Evolutionary conservation across 2,113 vertebrate species (phyloP).

Genomic region (Corythornis vintsioides): DNA sequence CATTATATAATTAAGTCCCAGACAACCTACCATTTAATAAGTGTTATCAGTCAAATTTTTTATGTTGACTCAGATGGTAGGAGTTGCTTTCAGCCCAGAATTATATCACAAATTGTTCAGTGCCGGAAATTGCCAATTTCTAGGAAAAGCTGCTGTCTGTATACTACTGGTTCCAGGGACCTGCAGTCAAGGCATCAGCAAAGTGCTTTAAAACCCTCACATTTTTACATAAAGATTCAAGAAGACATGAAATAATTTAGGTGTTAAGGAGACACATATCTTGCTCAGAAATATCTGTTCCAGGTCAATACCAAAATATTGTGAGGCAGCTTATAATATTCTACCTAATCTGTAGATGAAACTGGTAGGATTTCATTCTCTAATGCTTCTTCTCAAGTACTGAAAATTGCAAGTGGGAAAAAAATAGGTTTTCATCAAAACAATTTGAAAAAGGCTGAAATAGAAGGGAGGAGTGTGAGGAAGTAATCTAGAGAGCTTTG

Average conservation of each 20-base stretch:
- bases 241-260: background rate
- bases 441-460: background rate
- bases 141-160: background rate
- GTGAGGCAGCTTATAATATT: background rate
- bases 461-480: background rate
- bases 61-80: slow-evolving; percentile 39
- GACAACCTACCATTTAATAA: background rate
- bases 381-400: background rate
- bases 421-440: background rate
- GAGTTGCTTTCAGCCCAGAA: background rate
- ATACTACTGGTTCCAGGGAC: background rate
- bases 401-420: background rate
- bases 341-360: background rate
- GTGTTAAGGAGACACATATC: background rate
- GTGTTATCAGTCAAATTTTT: background rate
- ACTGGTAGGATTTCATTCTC: background rate
- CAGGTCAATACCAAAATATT: background rate
- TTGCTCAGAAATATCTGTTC: background rate
- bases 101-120: background rate
- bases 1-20: background rate
- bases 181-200: background rate
- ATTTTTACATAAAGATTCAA: background rate
- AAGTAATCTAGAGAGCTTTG: background rate
- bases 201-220: background rate
- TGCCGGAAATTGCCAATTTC: background rate